Percentiles rank a stretch among this genome's conserved stretches.
phyloP scores from a whole-genome alignment of 1,140 invertebrate genomes.

The Bursaphelenchus mucronatus region DNA sequence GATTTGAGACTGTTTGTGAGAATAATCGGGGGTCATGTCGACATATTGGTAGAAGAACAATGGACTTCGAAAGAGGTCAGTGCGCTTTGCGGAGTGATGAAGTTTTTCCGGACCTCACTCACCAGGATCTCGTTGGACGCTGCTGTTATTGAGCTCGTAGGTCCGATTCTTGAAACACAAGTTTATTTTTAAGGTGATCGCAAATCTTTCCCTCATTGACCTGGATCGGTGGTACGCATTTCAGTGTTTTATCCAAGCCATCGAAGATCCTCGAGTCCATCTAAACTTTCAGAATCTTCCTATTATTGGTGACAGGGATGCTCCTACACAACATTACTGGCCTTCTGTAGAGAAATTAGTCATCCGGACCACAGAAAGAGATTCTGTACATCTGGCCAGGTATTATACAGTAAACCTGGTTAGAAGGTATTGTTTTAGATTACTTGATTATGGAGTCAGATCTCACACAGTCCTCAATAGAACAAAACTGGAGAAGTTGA shows the following conservation, averaged over 20 bases:
- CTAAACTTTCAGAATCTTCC: slow-evolving; percentile 24
- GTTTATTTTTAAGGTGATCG: slow-evolving; percentile 45
- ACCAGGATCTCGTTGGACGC: slow-evolving; percentile 44
- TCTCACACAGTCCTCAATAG: slow-evolving; percentile 49
- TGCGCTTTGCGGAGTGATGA: slow-evolving; percentile 38
- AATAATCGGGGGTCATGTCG: slow-evolving; percentile 14
- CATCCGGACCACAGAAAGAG: slow-evolving; percentile 51
- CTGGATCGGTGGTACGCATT: slow-evolving; percentile 57
- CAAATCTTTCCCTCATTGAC: slow-evolving; percentile 49
- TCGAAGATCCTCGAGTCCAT: slow-evolving; percentile 50
- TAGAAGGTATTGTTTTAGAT: slow-evolving; percentile 36
- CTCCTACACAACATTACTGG: slow-evolving; percentile 40
- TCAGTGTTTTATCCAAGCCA: slow-evolving; percentile 53
- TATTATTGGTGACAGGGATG: neutral
- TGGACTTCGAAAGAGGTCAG: slow-evolving; percentile 50
- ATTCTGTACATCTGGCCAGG: slow-evolving; percentile 52
- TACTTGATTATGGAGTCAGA: slow-evolving; percentile 54
- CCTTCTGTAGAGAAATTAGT: slow-evolving; percentile 36
- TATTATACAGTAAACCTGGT: neutral
- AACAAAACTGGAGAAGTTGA: slow-evolving; percentile 34
- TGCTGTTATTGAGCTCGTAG: slow-evolving; percentile 54
- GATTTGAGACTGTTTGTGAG: slow-evolving; percentile 23
- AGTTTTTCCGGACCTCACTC: slow-evolving; percentile 39
- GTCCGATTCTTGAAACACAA: slow-evolving; percentile 16
- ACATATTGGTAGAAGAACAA: slow-evolving; percentile 40